These are phyloP conservation scores for Alces alces DNA, from an alignment of 2,113 vertebrate species.

Conservation along the genomic window DNA sequence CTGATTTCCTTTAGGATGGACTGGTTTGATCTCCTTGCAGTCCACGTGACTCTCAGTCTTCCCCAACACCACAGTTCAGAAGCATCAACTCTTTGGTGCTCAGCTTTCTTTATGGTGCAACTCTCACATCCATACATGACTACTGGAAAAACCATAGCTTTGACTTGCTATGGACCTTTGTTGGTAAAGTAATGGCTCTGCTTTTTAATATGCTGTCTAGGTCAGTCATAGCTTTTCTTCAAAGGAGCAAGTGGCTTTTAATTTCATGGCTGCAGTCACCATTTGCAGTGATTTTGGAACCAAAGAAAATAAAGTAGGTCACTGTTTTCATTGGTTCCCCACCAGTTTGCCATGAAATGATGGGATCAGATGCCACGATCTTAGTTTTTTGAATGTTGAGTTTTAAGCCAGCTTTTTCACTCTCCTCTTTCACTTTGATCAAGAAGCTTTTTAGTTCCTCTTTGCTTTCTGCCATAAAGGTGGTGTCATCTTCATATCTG, in stretches of 20 bases:
- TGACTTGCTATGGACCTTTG: not conserved
- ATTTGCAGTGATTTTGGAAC: not conserved
- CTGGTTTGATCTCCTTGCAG: not conserved
- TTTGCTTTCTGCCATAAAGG: not conserved
- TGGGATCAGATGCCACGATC: not conserved
- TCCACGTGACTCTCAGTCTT: not conserved
- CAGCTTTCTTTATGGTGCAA: not conserved
- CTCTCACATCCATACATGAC: not conserved
- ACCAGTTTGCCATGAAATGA: not conserved
- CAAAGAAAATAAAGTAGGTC: not conserved
- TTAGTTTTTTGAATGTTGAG: not conserved
- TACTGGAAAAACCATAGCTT: not conserved
- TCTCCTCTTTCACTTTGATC: not conserved
- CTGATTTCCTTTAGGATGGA: not conserved
- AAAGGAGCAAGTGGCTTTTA: not conserved
- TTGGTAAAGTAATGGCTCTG: not conserved
- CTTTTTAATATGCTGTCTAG: not conserved
- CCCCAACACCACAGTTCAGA: not conserved
- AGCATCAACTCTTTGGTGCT: not conserved
- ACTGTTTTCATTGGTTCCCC: not conserved
- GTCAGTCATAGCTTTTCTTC: not conserved
- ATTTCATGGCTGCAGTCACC: not conserved
- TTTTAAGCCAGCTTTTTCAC: not conserved
- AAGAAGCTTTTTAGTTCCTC: not conserved
- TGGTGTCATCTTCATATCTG: not conserved